Conservation (phyloP, 2,113 vertebrate genomes). For the Heptranchias perlo region DNA sequence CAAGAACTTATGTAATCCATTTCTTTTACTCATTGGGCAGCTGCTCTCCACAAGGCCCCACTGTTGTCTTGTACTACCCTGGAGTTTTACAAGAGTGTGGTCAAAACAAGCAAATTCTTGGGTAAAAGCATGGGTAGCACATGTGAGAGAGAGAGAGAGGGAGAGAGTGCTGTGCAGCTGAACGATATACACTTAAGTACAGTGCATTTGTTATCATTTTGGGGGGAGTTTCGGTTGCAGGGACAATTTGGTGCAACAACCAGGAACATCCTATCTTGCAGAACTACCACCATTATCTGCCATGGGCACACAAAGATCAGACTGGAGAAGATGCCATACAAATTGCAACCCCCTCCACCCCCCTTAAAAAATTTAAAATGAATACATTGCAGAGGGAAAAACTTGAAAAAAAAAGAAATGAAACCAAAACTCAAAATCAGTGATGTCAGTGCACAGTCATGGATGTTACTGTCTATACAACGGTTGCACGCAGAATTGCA, state of each 20-base stretch:
- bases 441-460: background rate
- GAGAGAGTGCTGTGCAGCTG: background rate
- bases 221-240: background rate
- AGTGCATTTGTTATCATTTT: background rate
- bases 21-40: background rate
- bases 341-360: background rate
- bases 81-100: background rate
- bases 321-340: background rate
- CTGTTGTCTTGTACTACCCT: background rate
- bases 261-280: background rate
- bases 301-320: background rate
- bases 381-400: background rate
- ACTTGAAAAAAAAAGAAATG: background rate
- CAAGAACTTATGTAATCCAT: conserved; percentile 1
- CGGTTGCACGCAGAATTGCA: too few relatives aligned
- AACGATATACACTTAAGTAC: background rate
- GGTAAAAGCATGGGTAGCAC: background rate
- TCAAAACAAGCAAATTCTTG: background rate
- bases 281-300: background rate
- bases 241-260: background rate
- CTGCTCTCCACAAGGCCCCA: background rate
- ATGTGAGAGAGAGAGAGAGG: background rate
- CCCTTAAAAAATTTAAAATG: background rate
- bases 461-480: too few relatives aligned
- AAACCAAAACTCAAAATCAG: background rate